Evolutionary conservation across 2,888 invertebrate genomes (phyloP).

Genomic region (Clistopyga incitator): DNA sequence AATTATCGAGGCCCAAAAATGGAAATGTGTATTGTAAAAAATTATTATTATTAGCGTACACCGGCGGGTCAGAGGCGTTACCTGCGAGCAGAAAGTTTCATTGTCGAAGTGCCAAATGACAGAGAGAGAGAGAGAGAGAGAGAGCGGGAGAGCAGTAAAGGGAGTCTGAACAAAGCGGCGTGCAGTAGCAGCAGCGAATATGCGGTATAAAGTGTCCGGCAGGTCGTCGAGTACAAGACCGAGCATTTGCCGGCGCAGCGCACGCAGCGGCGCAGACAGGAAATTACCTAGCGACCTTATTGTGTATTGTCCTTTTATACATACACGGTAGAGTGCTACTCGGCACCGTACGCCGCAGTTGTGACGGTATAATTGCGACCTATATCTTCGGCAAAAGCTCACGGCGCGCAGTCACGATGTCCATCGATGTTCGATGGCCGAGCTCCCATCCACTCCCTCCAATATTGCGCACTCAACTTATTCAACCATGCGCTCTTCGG

Average conservation of each 20-base stretch:
- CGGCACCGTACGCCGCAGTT: constrained; percentile 26
- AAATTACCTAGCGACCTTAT: constrained; percentile 82
- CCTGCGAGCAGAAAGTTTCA: constrained; percentile 28
- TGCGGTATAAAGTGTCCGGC: constrained; percentile 17
- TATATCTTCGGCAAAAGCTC: constrained; percentile 61
- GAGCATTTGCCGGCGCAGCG: constrained; percentile 54
- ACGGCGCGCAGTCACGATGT: constrained; percentile 43
- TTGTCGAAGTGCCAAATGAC: constrained; percentile 41
- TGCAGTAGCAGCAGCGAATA: constrained; percentile 22
- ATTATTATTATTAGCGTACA: no score
- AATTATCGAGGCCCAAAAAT: no score
- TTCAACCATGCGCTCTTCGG: background rate
- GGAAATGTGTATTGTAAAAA: no score
- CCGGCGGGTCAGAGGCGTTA: background rate
- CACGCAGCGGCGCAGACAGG: constrained; percentile 73
- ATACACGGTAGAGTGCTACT: constrained; percentile 2
- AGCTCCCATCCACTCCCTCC: background rate
- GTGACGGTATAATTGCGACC: constrained; percentile 63
- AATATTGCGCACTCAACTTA: constrained; percentile 1
- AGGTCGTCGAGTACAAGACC: constrained; percentile 50
- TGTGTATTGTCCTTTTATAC: constrained; percentile 74
- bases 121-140: no score
- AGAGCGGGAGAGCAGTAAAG: constrained; percentile 55
- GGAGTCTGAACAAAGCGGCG: constrained; percentile 59
- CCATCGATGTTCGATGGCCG: constrained; percentile 36